These are phyloP conservation scores for Thereva nobilitata DNA, from an alignment of 2,888 invertebrate genomes.

Conservation along the genomic window DNA sequence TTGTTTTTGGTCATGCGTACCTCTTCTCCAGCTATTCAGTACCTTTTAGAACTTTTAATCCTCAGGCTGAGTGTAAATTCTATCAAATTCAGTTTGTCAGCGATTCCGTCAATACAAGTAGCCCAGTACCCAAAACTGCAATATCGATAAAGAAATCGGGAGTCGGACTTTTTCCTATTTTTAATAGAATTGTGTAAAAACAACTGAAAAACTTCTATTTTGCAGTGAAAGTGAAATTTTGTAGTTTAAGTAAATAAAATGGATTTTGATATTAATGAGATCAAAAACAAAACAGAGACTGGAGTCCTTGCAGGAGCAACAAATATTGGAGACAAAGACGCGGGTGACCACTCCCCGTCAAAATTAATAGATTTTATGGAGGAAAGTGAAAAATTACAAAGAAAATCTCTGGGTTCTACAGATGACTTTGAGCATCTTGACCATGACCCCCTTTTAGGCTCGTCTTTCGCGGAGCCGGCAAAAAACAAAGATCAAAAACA, in stretches of 20 bases:
- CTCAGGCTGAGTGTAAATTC: slow-evolving; percentile 1
- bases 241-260: slow-evolving; percentile 1
- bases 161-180: slow-evolving; percentile 20
- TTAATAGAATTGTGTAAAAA: slow-evolving; percentile 4
- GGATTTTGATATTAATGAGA: slow-evolving; percentile 23
- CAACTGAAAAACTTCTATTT: slow-evolving; percentile 1
- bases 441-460: slow-evolving; percentile 36
- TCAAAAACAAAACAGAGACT: background rate
- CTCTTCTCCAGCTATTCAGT: too few species aligned
- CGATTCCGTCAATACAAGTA: slow-evolving; percentile 27
- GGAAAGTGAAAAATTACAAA: slow-evolving; percentile 14
- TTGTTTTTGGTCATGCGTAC: too few species aligned
- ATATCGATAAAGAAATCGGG: slow-evolving; percentile 7
- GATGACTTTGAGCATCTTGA: slow-evolving; percentile 44
- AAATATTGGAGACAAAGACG: background rate
- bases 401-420: slow-evolving; percentile 29
- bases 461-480: background rate
- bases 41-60: background rate
- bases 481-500: background rate
- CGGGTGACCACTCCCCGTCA: slow-evolving; percentile 26
- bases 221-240: background rate
- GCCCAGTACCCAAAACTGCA: slow-evolving; percentile 11
- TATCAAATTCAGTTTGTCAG: slow-evolving; percentile 30
- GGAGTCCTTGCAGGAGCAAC: slow-evolving; percentile 8
- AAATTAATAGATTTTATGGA: slow-evolving; percentile 16